These are phyloP conservation scores for Seira musarum DNA, from an alignment of 2,888 invertebrate species.

Conservation along the genomic window DNA sequence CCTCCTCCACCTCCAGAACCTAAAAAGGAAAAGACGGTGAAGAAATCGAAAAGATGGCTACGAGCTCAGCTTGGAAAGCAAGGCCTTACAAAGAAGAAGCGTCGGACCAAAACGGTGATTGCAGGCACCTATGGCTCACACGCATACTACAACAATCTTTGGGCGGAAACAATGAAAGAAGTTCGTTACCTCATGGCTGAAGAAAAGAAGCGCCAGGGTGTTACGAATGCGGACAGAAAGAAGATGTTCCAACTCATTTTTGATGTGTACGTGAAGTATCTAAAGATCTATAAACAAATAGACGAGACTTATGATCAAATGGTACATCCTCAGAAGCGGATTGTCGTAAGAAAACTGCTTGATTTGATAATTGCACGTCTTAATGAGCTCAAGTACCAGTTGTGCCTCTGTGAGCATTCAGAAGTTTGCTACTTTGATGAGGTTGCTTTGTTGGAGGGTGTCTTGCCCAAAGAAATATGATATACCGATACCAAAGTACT, in stretches of 20 bases:
- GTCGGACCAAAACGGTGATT: background rate
- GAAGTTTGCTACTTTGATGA: conserved; percentile 92
- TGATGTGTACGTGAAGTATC: conserved; percentile 86
- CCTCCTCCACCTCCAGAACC: background rate
- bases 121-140: conserved; percentile 43
- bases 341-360: conserved; percentile 82
- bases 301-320: conserved; percentile 91
- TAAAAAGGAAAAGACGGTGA: conserved; percentile 20
- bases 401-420: conserved; percentile 88
- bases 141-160: conserved; percentile 61
- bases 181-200: conserved; percentile 46
- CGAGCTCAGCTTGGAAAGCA: conserved; percentile 29
- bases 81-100: conserved; percentile 11
- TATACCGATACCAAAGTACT: conserved; percentile 82
- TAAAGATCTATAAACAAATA: conserved; percentile 81
- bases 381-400: conserved; percentile 89
- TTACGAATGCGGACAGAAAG: conserved; percentile 74
- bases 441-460: conserved; percentile 82
- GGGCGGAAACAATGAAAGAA: conserved; percentile 62
- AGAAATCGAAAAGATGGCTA: conserved; percentile 34
- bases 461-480: conserved; percentile 84
- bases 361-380: conserved; percentile 87
- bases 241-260: conserved; percentile 78
- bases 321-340: conserved; percentile 92
- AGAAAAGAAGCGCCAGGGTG: conserved; percentile 71